Evolutionary conservation across 2,888 invertebrate species (phyloP).

Genomic region (Candidula unifasciata): DNA sequence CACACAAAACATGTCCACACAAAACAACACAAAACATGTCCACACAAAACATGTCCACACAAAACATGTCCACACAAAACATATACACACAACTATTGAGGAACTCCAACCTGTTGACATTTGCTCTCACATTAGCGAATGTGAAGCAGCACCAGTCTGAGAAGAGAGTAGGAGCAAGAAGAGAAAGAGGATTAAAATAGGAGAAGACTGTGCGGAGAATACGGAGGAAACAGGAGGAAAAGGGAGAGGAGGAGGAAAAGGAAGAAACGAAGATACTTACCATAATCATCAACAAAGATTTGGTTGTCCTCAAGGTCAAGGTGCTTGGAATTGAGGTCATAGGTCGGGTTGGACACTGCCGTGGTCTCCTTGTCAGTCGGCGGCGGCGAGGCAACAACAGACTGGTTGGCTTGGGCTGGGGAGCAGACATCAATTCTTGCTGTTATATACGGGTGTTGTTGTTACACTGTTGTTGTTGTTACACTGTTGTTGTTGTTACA

Average conservation of each 20-base stretch:
- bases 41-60: too few relatives aligned
- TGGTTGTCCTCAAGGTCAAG: conserved; percentile 52
- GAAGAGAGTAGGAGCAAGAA: conserved; percentile 56
- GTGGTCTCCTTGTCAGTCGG: conserved; percentile 43
- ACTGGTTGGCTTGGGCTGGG: conserved; percentile 63
- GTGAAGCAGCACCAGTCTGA: too few relatives aligned
- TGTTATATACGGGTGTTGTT: too few relatives aligned
- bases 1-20: too few relatives aligned
- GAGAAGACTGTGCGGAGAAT: not conserved
- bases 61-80: too few relatives aligned
- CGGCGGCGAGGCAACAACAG: conserved; percentile 48
- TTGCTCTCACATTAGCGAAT: too few relatives aligned
- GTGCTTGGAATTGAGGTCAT: conserved; percentile 53
- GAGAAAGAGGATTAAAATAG: conserved; percentile 44
- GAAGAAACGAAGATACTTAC: conserved; percentile 46
- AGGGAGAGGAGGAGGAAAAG: conserved; percentile 36
- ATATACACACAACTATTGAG: too few relatives aligned
- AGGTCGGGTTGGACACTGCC: conserved; percentile 56
- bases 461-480: too few relatives aligned
- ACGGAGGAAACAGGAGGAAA: conserved; percentile 59
- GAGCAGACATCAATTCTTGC: too few relatives aligned
- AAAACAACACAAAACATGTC: too few relatives aligned
- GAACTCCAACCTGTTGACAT: too few relatives aligned
- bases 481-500: too few relatives aligned
- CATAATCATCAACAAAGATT: conserved; percentile 55